These are phyloP conservation scores for Protobothrops mucrosquamatus DNA, from an alignment of 2,113 vertebrate genomes.

Conservation along the genomic window DNA sequence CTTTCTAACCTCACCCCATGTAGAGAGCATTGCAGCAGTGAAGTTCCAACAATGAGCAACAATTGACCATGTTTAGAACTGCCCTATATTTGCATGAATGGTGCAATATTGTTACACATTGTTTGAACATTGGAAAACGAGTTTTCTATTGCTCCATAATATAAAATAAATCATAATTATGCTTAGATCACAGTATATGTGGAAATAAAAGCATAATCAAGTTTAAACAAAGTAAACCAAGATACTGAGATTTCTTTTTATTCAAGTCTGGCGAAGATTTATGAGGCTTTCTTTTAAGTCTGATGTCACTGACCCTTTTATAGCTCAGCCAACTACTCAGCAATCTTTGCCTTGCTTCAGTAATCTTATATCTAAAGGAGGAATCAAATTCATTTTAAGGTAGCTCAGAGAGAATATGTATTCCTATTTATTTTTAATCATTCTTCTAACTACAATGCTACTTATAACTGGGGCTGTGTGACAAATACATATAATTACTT, in stretches of 20 bases:
- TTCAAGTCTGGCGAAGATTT: not conserved
- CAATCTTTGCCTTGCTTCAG: constrained; percentile 26
- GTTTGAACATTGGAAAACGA: not conserved
- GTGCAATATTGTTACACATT: not conserved
- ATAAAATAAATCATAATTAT: not conserved
- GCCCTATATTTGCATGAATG: not conserved
- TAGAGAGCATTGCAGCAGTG: not conserved
- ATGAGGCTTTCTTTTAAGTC: not conserved
- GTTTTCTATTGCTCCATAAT: not conserved
- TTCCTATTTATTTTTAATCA: not conserved
- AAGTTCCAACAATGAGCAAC: not conserved
- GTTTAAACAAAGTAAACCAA: not conserved
- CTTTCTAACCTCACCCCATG: not conserved
- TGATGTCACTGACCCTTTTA: constrained; percentile 28
- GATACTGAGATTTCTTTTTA: not conserved
- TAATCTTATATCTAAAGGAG: constrained; percentile 19
- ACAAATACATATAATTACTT: not conserved
- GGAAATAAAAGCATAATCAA: not conserved
- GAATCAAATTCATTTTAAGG: not conserved
- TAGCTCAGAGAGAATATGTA: not conserved
- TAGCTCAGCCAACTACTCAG: not conserved
- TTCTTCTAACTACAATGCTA: not conserved
- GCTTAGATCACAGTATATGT: not conserved
- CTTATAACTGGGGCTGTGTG: not conserved
- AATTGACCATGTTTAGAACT: not conserved